These are phyloP conservation scores for Anomalospiza imberbis DNA, from an alignment of 2,797 vertebrate species.

Conservation along the genomic window DNA sequence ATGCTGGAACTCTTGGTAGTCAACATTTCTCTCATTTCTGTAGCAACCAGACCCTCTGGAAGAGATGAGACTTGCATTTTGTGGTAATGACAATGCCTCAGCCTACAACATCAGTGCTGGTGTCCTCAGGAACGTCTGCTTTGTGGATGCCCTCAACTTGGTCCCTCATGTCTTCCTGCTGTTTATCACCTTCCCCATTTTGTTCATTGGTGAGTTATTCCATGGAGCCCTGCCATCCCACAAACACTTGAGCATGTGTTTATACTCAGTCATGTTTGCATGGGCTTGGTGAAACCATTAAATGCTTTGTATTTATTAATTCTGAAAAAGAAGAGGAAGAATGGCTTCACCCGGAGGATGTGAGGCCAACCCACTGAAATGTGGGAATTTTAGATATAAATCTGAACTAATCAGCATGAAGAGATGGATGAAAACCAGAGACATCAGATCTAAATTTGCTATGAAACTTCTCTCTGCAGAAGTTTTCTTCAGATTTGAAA, in stretches of 20 bases:
- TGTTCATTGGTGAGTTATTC: constrained; percentile 91
- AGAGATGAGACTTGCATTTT: constrained; percentile 88
- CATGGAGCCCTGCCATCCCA: background rate
- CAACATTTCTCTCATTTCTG: background rate
- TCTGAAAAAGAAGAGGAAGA: background rate
- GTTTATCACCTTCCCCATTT: constrained; percentile 98
- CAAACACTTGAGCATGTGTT: background rate
- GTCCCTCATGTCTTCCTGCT: constrained; percentile 97
- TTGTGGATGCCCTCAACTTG: constrained; percentile 95
- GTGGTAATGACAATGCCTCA: constrained; percentile 78
- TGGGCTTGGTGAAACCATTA: background rate
- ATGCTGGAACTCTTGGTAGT: background rate
- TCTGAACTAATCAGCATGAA: background rate
- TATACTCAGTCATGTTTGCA: background rate
- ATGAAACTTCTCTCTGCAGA: background rate
- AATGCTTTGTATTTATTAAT: background rate
- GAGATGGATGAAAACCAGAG: background rate
- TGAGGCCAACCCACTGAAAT: background rate
- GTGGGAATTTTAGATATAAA: background rate
- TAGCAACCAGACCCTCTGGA: background rate
- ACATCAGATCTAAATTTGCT: background rate
- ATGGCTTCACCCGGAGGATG: background rate
- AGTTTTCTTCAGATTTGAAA: background rate
- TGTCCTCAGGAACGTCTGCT: constrained; percentile 91
- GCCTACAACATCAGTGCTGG: constrained; percentile 85